Conservation (phyloP, 2,113 vertebrate genomes). For the Thomomys bottae region DNA sequence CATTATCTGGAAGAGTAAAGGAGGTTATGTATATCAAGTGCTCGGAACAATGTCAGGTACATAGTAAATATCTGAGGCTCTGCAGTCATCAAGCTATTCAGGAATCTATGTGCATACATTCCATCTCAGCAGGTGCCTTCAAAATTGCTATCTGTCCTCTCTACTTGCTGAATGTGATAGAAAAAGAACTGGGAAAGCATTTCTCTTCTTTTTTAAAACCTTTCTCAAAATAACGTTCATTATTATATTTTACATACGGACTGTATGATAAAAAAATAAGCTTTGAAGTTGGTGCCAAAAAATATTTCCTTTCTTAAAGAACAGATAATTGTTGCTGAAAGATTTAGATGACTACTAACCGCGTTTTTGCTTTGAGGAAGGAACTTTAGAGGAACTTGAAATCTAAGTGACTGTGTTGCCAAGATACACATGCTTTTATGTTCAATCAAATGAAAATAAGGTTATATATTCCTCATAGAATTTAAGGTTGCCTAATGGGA, state of each 20-base stretch:
- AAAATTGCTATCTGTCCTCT: not conserved
- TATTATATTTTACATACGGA: not conserved
- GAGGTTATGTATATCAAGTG: not conserved
- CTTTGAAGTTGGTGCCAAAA: constrained; percentile 37
- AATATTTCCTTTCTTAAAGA: constrained; percentile 18
- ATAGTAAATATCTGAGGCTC: not conserved
- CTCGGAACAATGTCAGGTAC: not conserved
- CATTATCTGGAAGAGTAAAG: not conserved
- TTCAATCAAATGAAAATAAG: not conserved
- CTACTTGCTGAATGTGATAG: not conserved
- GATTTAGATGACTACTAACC: not conserved
- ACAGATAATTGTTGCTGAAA: not conserved
- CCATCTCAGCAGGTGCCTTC: not conserved
- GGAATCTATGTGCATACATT: not conserved
- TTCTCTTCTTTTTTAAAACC: not conserved
- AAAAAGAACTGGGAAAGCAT: constrained; percentile 8
- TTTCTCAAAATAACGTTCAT: constrained; percentile 11
- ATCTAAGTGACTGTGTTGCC: not conserved
- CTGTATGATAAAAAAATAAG: not conserved
- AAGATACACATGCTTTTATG: not conserved
- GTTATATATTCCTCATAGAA: not conserved
- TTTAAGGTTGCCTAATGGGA: not conserved
- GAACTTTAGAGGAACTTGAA: not conserved
- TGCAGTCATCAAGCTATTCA: not conserved
- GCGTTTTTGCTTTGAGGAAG: not conserved